Base-by-base conservation (phyloP, 2,888 invertebrate species). In the Oeneis ivallda region DNA sequence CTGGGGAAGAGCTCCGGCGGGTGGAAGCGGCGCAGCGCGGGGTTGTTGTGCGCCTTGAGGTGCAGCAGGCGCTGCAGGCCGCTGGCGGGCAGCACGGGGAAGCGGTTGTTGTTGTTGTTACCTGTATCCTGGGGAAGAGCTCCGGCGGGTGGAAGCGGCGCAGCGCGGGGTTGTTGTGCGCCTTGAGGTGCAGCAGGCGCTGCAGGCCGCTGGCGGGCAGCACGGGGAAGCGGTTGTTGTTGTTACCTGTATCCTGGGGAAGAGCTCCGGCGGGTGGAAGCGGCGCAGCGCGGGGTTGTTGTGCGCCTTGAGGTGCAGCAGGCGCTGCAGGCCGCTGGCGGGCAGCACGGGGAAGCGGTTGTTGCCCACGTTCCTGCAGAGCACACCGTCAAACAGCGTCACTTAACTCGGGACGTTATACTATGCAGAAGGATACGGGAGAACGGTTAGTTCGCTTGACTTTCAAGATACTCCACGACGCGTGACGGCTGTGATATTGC, bases 251-350 rank as follows among this genome's bases (percentile, higher is more conserved):
- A 98, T 96, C 43, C 95, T 92, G 0, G 98, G 98, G 87, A 98
- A 97, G 62, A 94, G 93, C 71, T 96, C 96, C 0, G 98, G 96
- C 1, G 95, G 93, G 39, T 98, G 98, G 85, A 98, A 98, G 77
- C 96, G 96, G 50, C 95, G 93, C 71, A 98, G 92, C 73, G 95
- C 93, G 0, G 96, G 96, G 92, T 98, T 98, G 89, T 98, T 97
- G 92, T 97, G 98, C 39, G 97, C 97, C 89, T 98, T 98, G 73
- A 98, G 93, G 79, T 97, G 97, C 52, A 96, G 92, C 65, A 98
- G 91, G 2, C 94, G 94, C 74, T 95, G 94, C 70, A 98, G 92
- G 0, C 98, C 98, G 64, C 93, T 93, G 54, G 96, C 94, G 53
- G 98, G 98, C 75, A 99, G 91, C 70, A 92, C 92, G 11, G 97